phyloP scores from a whole-genome alignment of 2,888 invertebrate species.

The Caenorhabditis becei region DNA sequence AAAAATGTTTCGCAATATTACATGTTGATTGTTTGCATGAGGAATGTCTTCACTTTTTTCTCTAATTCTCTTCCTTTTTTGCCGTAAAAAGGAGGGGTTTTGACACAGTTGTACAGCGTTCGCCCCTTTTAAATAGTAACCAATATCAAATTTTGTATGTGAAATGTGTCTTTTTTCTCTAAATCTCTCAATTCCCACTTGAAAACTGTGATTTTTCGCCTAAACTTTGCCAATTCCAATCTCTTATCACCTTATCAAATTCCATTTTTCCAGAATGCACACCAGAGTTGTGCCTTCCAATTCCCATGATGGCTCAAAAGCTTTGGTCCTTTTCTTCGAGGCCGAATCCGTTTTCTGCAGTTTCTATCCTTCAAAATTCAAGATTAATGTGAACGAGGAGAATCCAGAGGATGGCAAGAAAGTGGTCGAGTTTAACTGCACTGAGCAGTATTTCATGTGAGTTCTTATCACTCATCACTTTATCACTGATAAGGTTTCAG shows the following conservation, averaged over 20 bases:
- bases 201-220: neutral
- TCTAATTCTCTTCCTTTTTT: neutral
- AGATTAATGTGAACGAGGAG: neutral
- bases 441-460: constrained; percentile 54
- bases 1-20: neutral
- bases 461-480: no score
- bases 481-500: constrained; percentile 20
- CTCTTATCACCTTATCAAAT: no score
- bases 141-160: no score
- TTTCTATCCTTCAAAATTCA: constrained; percentile 31
- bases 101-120: no score
- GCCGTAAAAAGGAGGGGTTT: no score
- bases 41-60: no score
- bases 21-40: no score
- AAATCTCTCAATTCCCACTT: neutral
- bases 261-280: neutral
- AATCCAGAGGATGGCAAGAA: neutral
- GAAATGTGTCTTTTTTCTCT: neutral
- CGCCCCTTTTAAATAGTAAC: no score
- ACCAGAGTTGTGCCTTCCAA: neutral
- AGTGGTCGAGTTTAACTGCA: constrained; percentile 14
- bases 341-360: constrained; percentile 14
- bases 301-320: neutral
- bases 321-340: constrained; percentile 37
- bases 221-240: no score